Evolutionary conservation across 2,113 vertebrate genomes (phyloP).

Genomic region (Odocoileus hemionus): DNA sequence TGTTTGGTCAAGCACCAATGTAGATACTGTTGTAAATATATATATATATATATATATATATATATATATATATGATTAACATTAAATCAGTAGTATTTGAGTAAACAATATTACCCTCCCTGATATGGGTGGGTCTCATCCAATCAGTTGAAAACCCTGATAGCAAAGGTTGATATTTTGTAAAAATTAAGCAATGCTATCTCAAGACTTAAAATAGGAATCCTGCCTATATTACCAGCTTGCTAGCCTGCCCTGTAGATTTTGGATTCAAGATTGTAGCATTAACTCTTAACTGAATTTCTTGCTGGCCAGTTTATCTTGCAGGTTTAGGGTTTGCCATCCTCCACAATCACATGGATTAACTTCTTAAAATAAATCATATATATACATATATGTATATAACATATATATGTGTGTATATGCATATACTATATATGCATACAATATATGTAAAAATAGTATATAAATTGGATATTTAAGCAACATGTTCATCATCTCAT

Average conservation of each 20-base stretch:
- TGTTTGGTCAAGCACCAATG: neutral
- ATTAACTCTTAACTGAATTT: neutral
- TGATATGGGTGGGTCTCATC: neutral
- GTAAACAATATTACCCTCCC: neutral
- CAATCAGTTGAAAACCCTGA: neutral
- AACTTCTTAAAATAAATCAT: neutral
- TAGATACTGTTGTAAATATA: neutral
- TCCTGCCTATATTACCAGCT: neutral
- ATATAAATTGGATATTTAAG: too few relatives aligned
- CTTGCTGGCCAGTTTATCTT: neutral
- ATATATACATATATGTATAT: neutral
- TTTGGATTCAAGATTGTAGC: neutral
- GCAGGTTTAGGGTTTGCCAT: neutral
- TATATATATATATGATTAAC: neutral
- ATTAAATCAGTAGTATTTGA: neutral
- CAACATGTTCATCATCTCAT: too few relatives aligned
- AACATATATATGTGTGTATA: neutral
- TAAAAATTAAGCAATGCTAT: neutral
- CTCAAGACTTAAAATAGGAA: neutral
- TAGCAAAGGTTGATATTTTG: neutral
- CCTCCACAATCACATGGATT: neutral
- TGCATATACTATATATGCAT: neutral
- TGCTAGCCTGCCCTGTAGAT: neutral
- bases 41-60: too few relatives aligned
- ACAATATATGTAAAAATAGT: too few relatives aligned